These are phyloP conservation scores for Pygoscelis adeliae DNA, from an alignment of 2,113 vertebrate genomes.

Conservation along the genomic window DNA sequence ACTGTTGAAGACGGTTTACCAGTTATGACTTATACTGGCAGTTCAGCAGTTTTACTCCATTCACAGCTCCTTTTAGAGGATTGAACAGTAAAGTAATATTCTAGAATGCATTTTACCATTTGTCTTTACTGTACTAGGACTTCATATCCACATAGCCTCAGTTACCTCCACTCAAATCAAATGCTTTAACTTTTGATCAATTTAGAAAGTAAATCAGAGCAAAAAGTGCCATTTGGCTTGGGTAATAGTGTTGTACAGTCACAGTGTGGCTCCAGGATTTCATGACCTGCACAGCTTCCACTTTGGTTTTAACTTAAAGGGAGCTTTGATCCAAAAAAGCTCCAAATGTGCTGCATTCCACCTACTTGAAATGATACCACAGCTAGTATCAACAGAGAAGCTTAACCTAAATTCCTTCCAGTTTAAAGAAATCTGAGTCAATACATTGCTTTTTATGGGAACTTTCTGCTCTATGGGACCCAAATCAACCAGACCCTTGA, in stretches of 20 bases:
- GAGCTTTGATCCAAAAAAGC: neutral
- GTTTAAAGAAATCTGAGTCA: constrained; percentile 10
- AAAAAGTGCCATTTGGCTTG: neutral
- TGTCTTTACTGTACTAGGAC: neutral
- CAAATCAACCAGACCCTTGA: neutral
- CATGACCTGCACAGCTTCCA: neutral
- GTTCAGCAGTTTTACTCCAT: neutral
- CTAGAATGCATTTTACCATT: neutral
- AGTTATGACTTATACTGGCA: neutral
- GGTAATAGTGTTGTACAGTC: neutral
- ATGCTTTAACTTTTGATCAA: constrained; percentile 10
- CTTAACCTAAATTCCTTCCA: neutral
- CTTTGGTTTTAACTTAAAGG: constrained; percentile 7
- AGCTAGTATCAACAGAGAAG: neutral
- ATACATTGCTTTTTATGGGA: neutral
- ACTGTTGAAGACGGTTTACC: neutral
- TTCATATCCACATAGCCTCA: neutral
- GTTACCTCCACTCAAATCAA: neutral
- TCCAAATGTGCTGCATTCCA: neutral
- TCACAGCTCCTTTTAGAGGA: neutral
- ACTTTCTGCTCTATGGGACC: neutral
- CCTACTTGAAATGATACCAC: neutral
- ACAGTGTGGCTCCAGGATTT: neutral
- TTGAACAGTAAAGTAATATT: neutral
- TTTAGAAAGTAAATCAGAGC: constrained; percentile 5